These are phyloP conservation scores for Agelas oroides DNA, from an alignment of 37 sponge, comb jelly and placozoan genomes.

Conservation along the genomic window DNA sequence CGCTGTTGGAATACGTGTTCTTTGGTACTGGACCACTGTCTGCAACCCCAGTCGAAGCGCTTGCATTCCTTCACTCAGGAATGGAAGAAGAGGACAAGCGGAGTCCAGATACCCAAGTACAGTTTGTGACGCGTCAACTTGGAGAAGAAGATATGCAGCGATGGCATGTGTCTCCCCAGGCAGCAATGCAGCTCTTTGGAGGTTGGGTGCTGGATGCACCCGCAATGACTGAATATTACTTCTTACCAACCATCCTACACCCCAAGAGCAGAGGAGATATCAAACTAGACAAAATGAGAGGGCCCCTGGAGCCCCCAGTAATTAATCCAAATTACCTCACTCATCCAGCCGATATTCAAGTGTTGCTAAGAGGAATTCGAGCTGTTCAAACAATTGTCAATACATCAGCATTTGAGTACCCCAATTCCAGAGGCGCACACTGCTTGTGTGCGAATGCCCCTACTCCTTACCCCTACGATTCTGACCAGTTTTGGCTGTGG, in stretches of 20 bases:
- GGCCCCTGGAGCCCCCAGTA: conserved; percentile 58
- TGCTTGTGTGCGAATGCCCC: neutral
- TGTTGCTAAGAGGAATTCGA: conserved; percentile 63
- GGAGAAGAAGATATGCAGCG: neutral
- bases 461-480: conserved; percentile 39
- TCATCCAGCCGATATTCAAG: conserved; percentile 58
- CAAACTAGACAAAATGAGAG: conserved; percentile 20
- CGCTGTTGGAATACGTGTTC: conserved; percentile 32
- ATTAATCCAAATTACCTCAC: conserved; percentile 84
- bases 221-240: neutral
- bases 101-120: conserved; percentile 59
- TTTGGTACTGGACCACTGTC: conserved; percentile 58
- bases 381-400: conserved; percentile 56
- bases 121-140: conserved; percentile 25
- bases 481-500: conserved; percentile 78
- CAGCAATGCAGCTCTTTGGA: conserved; percentile 29
- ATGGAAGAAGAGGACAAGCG: conserved; percentile 4
- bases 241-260: no score
- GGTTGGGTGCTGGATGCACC: neutral
- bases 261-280: conserved; percentile 80
- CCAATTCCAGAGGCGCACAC: neutral
- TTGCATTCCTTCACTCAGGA: conserved; percentile 47
- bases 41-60: conserved; percentile 37
- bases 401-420: conserved; percentile 46
- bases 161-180: neutral